phyloP scores from a whole-genome alignment of 2,888 invertebrate genomes.

The Pyrgus malvae region DNA sequence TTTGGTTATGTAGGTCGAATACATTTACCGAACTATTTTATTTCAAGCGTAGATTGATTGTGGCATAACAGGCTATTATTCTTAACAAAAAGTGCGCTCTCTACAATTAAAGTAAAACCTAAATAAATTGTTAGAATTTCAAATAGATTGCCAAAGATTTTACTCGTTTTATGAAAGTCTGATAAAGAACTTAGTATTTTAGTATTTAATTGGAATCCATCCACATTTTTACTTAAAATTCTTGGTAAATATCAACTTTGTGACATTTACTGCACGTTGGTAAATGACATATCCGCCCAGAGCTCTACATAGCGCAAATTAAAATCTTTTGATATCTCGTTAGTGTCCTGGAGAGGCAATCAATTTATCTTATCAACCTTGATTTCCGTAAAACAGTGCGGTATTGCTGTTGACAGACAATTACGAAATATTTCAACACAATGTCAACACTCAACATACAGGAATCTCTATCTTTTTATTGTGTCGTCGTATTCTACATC shows the following conservation, averaged over 20 bases:
- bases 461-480: conserved; percentile 3
- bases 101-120: neutral
- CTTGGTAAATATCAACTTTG: too few species aligned
- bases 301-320: conserved; percentile 27
- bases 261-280: too few species aligned
- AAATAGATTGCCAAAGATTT: too few species aligned
- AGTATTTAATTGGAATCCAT: too few species aligned
- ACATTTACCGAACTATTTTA: conserved; percentile 57
- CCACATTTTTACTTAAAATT: too few species aligned
- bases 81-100: conserved; percentile 4
- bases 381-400: conserved; percentile 59
- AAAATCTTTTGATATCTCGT: conserved; percentile 8
- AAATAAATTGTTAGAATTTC: neutral
- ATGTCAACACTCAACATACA: conserved; percentile 6
- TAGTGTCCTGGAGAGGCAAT: conserved; percentile 30
- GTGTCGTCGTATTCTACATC: conserved; percentile 6
- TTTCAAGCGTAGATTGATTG: conserved; percentile 29
- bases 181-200: too few species aligned
- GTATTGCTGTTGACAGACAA: neutral
- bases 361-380: conserved; percentile 63
- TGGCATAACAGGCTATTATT: conserved; percentile 17
- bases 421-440: conserved; percentile 15
- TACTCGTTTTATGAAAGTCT: too few species aligned
- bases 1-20: conserved; percentile 66
- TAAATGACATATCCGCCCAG: conserved; percentile 31